phyloP scores from a whole-genome alignment of 2,888 invertebrate genomes.

The Lycia hirtaria region DNA sequence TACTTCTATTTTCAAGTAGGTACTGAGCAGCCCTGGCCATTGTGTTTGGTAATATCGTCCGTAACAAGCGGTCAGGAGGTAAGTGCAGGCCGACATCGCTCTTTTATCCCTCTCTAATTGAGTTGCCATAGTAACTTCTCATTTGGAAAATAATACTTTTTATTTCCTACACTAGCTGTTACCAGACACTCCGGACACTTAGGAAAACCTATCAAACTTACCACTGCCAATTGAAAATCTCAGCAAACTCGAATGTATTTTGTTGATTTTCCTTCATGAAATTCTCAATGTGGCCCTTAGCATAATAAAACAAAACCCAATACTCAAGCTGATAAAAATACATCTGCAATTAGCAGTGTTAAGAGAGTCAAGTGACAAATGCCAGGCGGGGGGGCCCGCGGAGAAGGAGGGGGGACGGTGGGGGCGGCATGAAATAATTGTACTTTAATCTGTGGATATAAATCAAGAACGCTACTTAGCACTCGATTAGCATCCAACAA shows the following conservation, averaged over 20 bases:
- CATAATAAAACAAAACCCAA: constrained; percentile 23
- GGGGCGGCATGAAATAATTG: constrained; percentile 62
- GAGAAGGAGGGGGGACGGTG: no score
- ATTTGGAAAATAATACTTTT: no score
- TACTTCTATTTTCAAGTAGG: no score
- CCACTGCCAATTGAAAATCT: no score
- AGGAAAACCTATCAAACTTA: no score
- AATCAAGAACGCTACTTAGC: constrained; percentile 71
- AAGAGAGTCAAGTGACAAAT: constrained; percentile 27
- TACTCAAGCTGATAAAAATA: constrained; percentile 33
- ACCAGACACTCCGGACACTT: no score
- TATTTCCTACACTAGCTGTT: no score
- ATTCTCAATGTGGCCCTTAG: no score
- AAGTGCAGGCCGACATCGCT: constrained; percentile 56
- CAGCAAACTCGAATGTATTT: no score
- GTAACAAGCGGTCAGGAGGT: constrained; percentile 57
- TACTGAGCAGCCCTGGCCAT: constrained; percentile 38
- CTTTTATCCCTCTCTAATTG: constrained; percentile 68
- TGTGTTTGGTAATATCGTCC: constrained; percentile 51
- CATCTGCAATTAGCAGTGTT: constrained; percentile 39
- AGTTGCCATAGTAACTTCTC: constrained; percentile 56
- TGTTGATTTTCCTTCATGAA: no score
- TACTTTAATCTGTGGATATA: constrained; percentile 65
- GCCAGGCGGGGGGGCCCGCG: constrained; percentile 42
- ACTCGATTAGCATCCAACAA: constrained; percentile 82